Base-by-base conservation (phyloP, 2,888 invertebrate species). In the Leptura quadrifasciata region DNA sequence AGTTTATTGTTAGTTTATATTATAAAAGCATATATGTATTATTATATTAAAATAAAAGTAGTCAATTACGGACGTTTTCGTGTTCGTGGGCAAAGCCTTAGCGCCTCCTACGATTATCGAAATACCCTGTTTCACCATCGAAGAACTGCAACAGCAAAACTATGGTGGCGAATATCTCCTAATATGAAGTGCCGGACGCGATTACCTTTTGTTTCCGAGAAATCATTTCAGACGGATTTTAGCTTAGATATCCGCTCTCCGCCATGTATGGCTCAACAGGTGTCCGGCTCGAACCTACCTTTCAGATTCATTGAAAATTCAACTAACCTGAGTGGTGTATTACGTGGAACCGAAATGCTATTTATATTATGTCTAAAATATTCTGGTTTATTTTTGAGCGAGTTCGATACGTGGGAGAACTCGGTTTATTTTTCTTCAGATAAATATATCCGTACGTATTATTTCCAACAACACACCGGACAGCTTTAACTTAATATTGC, bases 321-420 rank as follows among this genome's bases (percentile, higher is more conserved):
- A 39, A 39, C 35, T 35, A 61, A 39, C 39, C n/a, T 21, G 15
- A n/a, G 58, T 58, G 20, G 24, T 10, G 27, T 21, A 18, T 18
- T 39, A 20, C 63, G 39, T 4, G 63, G 39, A 20, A 12, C 15
- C 63, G 63, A 18, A 39, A 39, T 6, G 18, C 63, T 63, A 63
- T 63, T 63, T 63, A 39, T 63, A 35, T 63, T 63, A 63, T 63
- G 63, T 63, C 63, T 63, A 63, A 63, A 63, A 39, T 21, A n/a
- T 63, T 39, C 35, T 20, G 39, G 63, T 63, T 63, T 63, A 63
- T 63, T 63, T 63, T 63, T 39, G 20, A 39, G 18, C 63, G 39
- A 27, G 63, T 39, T 63, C 63, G 39, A 63, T 63, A 63, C 63
- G 63, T 63, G 63, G 63, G 63, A 63, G 63, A 63, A 39, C 63